Evolutionary conservation across 2,797 vertebrate genomes (phyloP).

Genomic region (Crotalus adamanteus): DNA sequence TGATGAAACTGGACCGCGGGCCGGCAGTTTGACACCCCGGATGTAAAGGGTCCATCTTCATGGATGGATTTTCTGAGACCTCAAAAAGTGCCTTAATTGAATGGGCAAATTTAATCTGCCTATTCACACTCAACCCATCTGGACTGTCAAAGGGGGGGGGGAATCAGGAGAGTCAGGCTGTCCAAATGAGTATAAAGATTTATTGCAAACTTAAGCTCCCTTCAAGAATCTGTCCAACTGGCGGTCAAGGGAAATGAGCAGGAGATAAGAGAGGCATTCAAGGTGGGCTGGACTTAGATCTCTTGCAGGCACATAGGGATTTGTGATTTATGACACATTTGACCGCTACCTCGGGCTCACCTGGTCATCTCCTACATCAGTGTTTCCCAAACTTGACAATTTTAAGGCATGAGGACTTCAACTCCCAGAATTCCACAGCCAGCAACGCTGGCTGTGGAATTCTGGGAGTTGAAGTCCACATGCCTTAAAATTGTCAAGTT

Average conservation of each 20-base stretch:
- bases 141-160: neutral
- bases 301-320: neutral
- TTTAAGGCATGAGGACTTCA: no score
- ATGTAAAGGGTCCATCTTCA: neutral
- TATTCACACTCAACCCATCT: neutral
- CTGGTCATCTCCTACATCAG: no score
- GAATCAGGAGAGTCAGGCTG: neutral
- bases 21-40: no score
- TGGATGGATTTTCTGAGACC: slow-evolving; percentile 1
- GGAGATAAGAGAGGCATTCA: neutral
- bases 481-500: no score
- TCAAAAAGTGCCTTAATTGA: neutral
- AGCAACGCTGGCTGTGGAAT: no score
- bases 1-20: no score
- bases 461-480: no score
- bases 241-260: neutral
- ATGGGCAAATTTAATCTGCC: neutral
- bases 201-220: neutral
- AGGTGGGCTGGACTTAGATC: neutral
- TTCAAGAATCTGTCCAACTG: neutral
- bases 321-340: neutral
- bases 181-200: neutral
- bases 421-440: no score
- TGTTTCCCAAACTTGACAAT: no score
- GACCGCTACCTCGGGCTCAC: neutral